A percentile compares a stretch with the other conserved stretches of the same genome.
These are phyloP conservation scores for Eulemur coronatus DNA, from an alignment of 2,797 vertebrate species.

Conservation along the genomic window DNA sequence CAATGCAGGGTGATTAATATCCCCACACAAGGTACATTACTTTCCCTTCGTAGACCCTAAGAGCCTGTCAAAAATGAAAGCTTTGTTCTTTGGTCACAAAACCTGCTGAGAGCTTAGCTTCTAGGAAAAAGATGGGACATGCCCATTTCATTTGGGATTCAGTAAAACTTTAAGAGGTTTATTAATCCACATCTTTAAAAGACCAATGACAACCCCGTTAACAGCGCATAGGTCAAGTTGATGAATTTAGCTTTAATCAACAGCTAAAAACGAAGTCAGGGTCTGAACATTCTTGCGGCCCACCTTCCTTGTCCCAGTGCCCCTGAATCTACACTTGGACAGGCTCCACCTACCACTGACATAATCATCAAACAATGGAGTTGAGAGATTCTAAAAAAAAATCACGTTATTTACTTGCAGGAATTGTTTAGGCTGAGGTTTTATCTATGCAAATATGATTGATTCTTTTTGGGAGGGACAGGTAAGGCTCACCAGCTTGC, in stretches of 20 bases:
- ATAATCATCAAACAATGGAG: not conserved
- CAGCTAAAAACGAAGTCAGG: not conserved
- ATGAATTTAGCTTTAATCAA: not conserved
- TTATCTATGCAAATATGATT: constrained; percentile 36
- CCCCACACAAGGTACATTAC: not conserved
- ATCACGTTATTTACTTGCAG: constrained; percentile 37
- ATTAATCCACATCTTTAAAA: constrained; percentile 31
- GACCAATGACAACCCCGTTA: not conserved
- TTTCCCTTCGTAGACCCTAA: not conserved
- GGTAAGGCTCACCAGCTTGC: not conserved
- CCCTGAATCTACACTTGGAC: not conserved
- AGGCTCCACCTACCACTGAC: not conserved
- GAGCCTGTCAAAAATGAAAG: not conserved
- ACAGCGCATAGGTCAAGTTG: not conserved
- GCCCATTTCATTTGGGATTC: not conserved
- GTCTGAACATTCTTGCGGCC: not conserved
- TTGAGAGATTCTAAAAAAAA: not conserved
- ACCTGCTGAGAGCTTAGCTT: not conserved
- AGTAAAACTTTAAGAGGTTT: not conserved
- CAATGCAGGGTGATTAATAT: not conserved
- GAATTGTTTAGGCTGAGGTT: constrained; percentile 61
- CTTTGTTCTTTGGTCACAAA: not conserved
- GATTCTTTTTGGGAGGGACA: constrained; percentile 64
- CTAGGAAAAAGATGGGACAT: not conserved
- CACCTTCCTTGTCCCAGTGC: not conserved